These are phyloP conservation scores for Phylloscopus trochilus DNA, from an alignment of 2,113 vertebrate species.

Conservation along the genomic window DNA sequence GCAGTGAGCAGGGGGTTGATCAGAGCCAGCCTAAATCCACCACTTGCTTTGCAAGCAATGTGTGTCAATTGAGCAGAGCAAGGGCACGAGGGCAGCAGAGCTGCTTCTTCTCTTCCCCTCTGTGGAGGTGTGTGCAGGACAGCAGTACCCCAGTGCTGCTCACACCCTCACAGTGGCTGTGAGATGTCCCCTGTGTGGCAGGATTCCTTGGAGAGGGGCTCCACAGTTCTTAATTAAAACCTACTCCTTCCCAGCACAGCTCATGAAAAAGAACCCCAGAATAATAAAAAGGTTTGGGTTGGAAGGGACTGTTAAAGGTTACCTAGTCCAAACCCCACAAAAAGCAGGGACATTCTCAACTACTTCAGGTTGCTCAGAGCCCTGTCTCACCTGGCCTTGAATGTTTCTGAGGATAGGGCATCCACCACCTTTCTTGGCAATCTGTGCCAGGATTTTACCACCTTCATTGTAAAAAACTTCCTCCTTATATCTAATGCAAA, in stretches of 20 bases:
- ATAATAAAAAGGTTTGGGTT: not conserved
- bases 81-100: not conserved
- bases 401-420: not conserved
- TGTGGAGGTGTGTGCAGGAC: not conserved
- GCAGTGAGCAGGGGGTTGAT: not conserved
- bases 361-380: not conserved
- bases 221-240: not conserved
- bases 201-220: not conserved
- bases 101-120: not conserved
- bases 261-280: not conserved
- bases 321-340: not conserved
- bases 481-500: not conserved
- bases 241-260: not conserved
- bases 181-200: not conserved
- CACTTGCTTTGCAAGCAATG: not conserved
- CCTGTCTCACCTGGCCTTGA: not conserved
- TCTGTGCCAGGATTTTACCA: not conserved
- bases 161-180: rapidly evolving
- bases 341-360: not conserved
- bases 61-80: not conserved
- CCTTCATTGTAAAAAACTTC: not conserved
- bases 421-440: not conserved
- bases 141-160: not conserved
- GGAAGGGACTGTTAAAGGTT: not conserved
- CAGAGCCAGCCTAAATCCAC: not conserved